phyloP scores from a whole-genome alignment of 2,888 invertebrate genomes.

The Lasioglossum vierecki region DNA sequence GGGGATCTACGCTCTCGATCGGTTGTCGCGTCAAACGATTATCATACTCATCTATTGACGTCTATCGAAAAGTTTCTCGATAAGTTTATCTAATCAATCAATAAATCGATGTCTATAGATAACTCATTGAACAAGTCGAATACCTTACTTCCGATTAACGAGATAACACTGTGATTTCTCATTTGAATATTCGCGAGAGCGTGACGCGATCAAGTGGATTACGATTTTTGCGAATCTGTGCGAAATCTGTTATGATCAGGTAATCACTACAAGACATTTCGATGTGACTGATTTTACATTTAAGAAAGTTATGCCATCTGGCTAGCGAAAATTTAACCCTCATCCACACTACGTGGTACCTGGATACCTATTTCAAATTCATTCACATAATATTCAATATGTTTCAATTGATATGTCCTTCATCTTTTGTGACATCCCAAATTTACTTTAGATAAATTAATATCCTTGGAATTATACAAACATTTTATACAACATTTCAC shows the following conservation, averaged over 20 bases:
- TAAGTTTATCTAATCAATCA: conserved; percentile 16
- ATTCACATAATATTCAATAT: too few relatives aligned
- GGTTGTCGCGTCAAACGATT: not conserved
- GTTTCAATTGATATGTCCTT: too few relatives aligned
- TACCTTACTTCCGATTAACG: not conserved
- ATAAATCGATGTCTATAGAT: not conserved
- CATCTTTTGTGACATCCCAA: too few relatives aligned
- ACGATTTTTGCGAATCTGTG: not conserved
- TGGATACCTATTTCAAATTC: too few relatives aligned
- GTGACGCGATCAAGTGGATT: not conserved
- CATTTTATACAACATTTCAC: too few relatives aligned
- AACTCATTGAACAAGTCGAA: not conserved
- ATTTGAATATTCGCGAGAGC: not conserved
- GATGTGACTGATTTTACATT: not conserved
- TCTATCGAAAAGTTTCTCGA: not conserved
- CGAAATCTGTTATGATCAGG: not conserved
- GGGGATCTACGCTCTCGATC: not conserved
- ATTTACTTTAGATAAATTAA: too few relatives aligned
- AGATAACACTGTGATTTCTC: not conserved
- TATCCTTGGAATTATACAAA: too few relatives aligned
- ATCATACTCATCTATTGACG: not conserved
- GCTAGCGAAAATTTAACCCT: too few relatives aligned
- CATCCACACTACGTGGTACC: too few relatives aligned
- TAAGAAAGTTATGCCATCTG: too few relatives aligned
- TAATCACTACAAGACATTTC: not conserved